These are phyloP conservation scores for Anomalospiza imberbis DNA, from an alignment of 2,797 vertebrate genomes.

Conservation along the genomic window DNA sequence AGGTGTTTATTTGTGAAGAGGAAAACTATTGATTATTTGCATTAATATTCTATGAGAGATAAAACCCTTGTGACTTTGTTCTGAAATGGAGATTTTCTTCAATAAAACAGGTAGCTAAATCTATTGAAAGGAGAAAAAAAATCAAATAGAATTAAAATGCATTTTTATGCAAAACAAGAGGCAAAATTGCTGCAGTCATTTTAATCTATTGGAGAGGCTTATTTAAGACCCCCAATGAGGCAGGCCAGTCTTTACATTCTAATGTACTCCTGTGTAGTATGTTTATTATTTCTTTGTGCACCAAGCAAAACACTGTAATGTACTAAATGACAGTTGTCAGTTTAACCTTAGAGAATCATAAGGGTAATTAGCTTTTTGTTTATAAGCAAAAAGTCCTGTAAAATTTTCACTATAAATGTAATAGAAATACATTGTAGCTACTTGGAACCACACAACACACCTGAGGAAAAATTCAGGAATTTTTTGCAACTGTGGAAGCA, in stretches of 20 bases:
- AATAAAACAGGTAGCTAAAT: background rate
- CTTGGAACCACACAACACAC: background rate
- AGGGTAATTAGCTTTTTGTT: background rate
- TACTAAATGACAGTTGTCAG: background rate
- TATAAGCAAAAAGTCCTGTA: background rate
- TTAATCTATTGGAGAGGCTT: background rate
- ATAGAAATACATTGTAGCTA: background rate
- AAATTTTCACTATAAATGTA: background rate
- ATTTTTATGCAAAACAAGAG: background rate
- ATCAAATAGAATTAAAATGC: background rate
- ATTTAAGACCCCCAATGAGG: background rate
- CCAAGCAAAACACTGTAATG: background rate
- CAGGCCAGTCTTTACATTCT: background rate
- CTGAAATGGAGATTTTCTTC: background rate
- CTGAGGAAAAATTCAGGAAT: background rate
- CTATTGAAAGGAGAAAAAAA: background rate
- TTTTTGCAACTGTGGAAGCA: background rate
- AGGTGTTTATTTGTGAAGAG: background rate
- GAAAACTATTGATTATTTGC: background rate
- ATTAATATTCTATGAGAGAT: background rate
- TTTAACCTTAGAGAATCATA: background rate
- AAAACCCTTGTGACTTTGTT: background rate
- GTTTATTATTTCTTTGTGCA: background rate
- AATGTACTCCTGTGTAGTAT: background rate
- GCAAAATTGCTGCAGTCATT: background rate